Conservation (phyloP, 2,888 invertebrate genomes). For the Ectropis crepuscularia region DNA sequence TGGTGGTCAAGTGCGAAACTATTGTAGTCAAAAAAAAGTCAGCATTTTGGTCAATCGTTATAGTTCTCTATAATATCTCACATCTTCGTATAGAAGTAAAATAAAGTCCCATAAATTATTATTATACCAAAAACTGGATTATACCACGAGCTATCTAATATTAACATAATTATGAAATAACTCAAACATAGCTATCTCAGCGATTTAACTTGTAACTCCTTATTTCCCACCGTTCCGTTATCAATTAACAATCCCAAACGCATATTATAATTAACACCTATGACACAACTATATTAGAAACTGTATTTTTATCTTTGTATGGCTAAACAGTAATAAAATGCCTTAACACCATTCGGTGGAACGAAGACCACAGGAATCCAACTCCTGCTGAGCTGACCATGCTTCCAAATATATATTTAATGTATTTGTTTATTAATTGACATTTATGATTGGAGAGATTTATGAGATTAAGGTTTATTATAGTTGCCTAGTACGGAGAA, state of each 20-base stretch:
- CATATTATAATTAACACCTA: slow-evolving; percentile 53
- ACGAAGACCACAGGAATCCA: slow-evolving; percentile 22
- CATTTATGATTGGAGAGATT: slow-evolving; percentile 28
- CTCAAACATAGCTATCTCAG: slow-evolving; percentile 18
- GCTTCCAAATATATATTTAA: slow-evolving; percentile 27
- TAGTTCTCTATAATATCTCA: too few species aligned
- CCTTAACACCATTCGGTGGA: slow-evolving; percentile 47
- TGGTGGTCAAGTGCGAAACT: too few species aligned
- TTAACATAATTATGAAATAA: slow-evolving; percentile 10
- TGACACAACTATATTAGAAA: slow-evolving; percentile 30
- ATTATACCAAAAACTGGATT: background rate
- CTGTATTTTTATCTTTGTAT: slow-evolving; percentile 28
- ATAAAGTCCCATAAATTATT: too few species aligned
- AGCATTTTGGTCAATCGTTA: too few species aligned
- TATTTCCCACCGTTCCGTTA: slow-evolving; percentile 31
- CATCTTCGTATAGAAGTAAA: too few species aligned
- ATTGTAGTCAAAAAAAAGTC: too few species aligned
- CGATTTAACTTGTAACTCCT: slow-evolving; percentile 33
- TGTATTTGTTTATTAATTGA: slow-evolving; percentile 33
- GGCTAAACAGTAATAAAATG: slow-evolving; percentile 44
- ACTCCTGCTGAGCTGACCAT: slow-evolving; percentile 23
- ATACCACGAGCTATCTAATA: background rate
- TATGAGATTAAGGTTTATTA: slow-evolving; percentile 25
- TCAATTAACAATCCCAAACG: slow-evolving; percentile 43
- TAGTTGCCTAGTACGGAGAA: slow-evolving; percentile 19